Evolutionary conservation across 2,797 vertebrate species (phyloP).

Genomic region (Odontamblyopus rebecca): DNA sequence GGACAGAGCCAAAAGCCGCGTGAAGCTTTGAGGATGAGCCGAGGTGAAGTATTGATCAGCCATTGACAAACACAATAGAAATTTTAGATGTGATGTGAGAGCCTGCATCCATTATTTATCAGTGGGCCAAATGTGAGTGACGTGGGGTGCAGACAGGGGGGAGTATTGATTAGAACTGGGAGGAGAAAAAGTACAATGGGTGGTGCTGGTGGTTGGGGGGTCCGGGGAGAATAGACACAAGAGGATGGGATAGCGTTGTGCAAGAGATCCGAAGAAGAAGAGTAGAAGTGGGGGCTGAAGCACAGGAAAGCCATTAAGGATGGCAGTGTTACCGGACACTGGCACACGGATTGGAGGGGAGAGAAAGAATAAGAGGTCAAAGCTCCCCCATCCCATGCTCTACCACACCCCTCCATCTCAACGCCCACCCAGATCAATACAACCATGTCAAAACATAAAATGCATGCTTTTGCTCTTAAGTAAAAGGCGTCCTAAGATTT

Average conservation of each 20-base stretch:
- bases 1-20: constrained; percentile 49
- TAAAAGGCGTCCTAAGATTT: constrained; percentile 96
- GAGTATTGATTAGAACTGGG: constrained; percentile 89
- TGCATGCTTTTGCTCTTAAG: constrained; percentile 98
- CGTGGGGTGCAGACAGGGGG: constrained; percentile 80
- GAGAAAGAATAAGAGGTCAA: constrained; percentile 63
- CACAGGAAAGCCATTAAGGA: constrained; percentile 93
- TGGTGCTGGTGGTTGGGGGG: constrained; percentile 44
- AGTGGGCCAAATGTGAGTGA: constrained; percentile 89
- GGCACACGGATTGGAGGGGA: constrained; percentile 59
- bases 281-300: constrained; percentile 48
- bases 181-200: constrained; percentile 76
- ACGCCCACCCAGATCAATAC: constrained; percentile 86
- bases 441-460: constrained; percentile 97
- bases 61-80: constrained; percentile 94
- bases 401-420: constrained; percentile 52
- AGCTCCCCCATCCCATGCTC: constrained; percentile 29
- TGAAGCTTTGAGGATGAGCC: constrained; percentile 81
- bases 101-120: constrained; percentile 94
- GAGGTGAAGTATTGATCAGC: constrained; percentile 88
- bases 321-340: constrained; percentile 86
- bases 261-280: constrained; percentile 20
- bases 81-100: constrained; percentile 89
- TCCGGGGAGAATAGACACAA: constrained; percentile 56
- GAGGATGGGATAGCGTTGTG: constrained; percentile 31